Evolutionary conservation across 1,140 invertebrate species (phyloP).

Genomic region (Oryzaephilus surinamensis): DNA sequence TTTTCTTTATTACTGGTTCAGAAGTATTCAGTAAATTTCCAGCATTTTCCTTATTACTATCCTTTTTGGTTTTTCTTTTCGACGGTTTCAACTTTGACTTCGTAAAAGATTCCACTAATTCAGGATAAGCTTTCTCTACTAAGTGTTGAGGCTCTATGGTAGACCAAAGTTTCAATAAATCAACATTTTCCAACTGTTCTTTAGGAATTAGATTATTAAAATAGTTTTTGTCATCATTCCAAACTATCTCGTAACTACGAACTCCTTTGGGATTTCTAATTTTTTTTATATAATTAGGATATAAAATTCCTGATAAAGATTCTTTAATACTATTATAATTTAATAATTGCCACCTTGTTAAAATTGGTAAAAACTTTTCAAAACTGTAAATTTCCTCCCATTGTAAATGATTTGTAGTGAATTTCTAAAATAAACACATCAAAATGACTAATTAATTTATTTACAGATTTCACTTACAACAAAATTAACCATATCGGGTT

Average conservation of each 20-base stretch:
- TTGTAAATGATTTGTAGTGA: slow-evolving; percentile 51
- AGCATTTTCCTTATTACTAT: slow-evolving; percentile 18
- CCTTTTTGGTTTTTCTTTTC: slow-evolving; percentile 40
- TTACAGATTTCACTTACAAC: slow-evolving; percentile 41
- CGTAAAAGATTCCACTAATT: slow-evolving; percentile 50
- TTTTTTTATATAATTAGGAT: slow-evolving; percentile 47
- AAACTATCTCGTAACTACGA: slow-evolving; percentile 48
- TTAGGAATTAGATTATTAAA: slow-evolving; percentile 48
- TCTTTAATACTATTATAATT: slow-evolving; percentile 28
- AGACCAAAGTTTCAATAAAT: slow-evolving; percentile 41
- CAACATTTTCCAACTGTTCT: slow-evolving; percentile 38
- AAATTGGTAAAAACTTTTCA: slow-evolving; percentile 64
- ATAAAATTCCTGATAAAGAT: slow-evolving; percentile 25
- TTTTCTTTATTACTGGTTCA: slow-evolving; percentile 14
- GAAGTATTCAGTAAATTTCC: slow-evolving; percentile 16
- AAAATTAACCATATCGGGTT: slow-evolving; percentile 58
- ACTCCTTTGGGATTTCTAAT: slow-evolving; percentile 47
- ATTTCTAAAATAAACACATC: slow-evolving; percentile 43
- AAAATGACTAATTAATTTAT: slow-evolving; percentile 7
- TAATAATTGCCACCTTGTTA: slow-evolving; percentile 59
- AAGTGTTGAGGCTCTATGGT: slow-evolving; percentile 58
- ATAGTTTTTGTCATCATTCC: slow-evolving; percentile 45
- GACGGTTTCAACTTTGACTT: slow-evolving; percentile 39
- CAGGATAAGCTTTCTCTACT: slow-evolving; percentile 54
- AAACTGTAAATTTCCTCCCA: slow-evolving; percentile 70